Conservation (phyloP, 2,113 vertebrate genomes). For the Hemiprocne comata region DNA sequence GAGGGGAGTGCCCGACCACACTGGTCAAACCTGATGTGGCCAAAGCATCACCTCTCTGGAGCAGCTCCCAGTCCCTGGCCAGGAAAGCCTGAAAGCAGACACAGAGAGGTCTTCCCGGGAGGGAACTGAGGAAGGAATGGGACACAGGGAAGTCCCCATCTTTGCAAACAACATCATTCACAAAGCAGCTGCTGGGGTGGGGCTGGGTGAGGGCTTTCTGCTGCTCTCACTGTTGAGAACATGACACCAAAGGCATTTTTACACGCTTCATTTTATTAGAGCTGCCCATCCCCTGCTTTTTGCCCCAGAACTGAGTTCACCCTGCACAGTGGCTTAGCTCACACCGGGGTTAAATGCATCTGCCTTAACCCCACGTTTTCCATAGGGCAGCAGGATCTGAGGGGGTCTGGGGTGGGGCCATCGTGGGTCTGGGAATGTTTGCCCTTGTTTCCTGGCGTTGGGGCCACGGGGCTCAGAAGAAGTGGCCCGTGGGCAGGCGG, state of each 20-base stretch:
- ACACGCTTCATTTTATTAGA: neutral
- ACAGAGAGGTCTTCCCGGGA: neutral
- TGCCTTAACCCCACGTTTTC: accelerated
- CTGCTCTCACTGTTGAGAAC: neutral
- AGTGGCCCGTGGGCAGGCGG: constrained; percentile 78
- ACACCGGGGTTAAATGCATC: accelerated
- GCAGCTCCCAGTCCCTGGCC: accelerated
- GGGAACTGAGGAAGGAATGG: accelerated
- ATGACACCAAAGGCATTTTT: neutral
- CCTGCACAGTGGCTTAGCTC: neutral
- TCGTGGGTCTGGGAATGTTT: neutral
- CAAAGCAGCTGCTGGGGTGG: neutral
- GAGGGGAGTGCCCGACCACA: neutral
- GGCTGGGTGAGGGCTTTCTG: accelerated
- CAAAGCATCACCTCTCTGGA: neutral
- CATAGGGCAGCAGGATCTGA: accelerated
- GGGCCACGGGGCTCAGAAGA: neutral
- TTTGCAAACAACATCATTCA: neutral
- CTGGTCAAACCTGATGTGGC: neutral
- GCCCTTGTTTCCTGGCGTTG: accelerated
- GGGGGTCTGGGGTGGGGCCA: accelerated
- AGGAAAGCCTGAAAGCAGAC: neutral
- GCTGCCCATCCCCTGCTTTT: neutral
- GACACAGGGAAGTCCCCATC: neutral
- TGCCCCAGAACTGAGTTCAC: neutral